These are phyloP conservation scores for Anadara kagoshimensis DNA, from an alignment of 1,140 invertebrate species.

Conservation along the genomic window DNA sequence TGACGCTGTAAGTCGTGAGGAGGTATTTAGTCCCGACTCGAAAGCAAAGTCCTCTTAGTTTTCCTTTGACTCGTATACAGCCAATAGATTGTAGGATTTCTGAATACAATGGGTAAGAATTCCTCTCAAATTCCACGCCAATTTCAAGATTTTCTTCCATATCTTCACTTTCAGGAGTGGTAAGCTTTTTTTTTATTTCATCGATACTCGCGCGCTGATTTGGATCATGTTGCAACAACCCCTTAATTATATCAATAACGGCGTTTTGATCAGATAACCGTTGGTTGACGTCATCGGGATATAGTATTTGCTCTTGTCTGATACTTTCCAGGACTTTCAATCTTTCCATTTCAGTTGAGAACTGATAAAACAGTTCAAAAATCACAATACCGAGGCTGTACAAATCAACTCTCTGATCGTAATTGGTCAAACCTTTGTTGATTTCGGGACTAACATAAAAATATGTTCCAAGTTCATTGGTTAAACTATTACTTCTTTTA, in stretches of 20 bases:
- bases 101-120: no score
- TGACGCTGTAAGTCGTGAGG: no score
- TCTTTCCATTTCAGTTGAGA: conserved; percentile 2
- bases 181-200: not conserved
- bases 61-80: no score
- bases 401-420: conserved; percentile 1
- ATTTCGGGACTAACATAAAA: not conserved
- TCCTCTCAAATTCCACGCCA: no score
- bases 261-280: not conserved
- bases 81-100: no score
- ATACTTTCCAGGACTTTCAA: not conserved
- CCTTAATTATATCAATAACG: not conserved
- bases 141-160: not conserved
- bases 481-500: not conserved
- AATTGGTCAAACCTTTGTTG: not conserved
- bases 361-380: conserved; percentile 8
- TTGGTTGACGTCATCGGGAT: not conserved
- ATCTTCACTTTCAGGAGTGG: not conserved
- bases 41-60: no score
- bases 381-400: conserved; percentile 9
- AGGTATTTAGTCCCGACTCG: no score
- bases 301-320: not conserved
- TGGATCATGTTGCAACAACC: not conserved
- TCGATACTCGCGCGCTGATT: not conserved
- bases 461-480: not conserved